A percentile compares a stretch with the other conserved stretches of the same genome.
These are phyloP conservation scores for Mesoclemmys tuberculata DNA, from an alignment of 2,113 vertebrate genomes.

Conservation along the genomic window DNA sequence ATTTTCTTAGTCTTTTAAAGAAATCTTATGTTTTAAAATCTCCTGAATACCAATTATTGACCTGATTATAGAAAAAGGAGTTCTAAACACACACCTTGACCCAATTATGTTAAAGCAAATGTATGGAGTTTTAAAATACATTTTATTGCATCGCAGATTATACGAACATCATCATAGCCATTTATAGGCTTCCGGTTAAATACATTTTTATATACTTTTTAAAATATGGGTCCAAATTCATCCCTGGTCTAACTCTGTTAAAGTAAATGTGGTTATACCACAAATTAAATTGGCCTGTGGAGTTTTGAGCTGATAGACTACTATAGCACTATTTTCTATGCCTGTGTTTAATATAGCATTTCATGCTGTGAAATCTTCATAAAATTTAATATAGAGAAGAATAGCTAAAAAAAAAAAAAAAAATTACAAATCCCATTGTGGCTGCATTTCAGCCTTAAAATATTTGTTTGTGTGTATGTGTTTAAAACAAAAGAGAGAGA, in stretches of 20 bases:
- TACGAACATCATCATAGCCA: slow-evolving; percentile 48
- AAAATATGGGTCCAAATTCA: slow-evolving; percentile 9
- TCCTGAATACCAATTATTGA: slow-evolving; percentile 45
- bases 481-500: slow-evolving; percentile 32
- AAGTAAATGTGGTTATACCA: neutral
- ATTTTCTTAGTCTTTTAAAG: neutral
- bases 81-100: slow-evolving; percentile 56
- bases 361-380: neutral
- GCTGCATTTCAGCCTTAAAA: slow-evolving; percentile 36
- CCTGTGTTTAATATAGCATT: neutral
- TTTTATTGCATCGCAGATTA: neutral
- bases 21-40: slow-evolving; percentile 49
- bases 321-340: slow-evolving; percentile 2
- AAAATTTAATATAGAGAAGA: neutral
- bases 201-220: slow-evolving; percentile 53
- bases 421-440: neutral
- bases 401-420: neutral
- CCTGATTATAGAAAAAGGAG: slow-evolving; percentile 27
- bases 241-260: neutral
- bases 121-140: slow-evolving; percentile 66
- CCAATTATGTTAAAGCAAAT: slow-evolving; percentile 64
- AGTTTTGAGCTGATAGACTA: slow-evolving; percentile 45
- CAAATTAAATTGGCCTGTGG: neutral
- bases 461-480: neutral
- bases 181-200: slow-evolving; percentile 61